Percentiles rank a stretch among this genome's conserved stretches.
phyloP scores from a whole-genome alignment of 2,113 vertebrate genomes.

The Dascyllus trimaculatus region DNA sequence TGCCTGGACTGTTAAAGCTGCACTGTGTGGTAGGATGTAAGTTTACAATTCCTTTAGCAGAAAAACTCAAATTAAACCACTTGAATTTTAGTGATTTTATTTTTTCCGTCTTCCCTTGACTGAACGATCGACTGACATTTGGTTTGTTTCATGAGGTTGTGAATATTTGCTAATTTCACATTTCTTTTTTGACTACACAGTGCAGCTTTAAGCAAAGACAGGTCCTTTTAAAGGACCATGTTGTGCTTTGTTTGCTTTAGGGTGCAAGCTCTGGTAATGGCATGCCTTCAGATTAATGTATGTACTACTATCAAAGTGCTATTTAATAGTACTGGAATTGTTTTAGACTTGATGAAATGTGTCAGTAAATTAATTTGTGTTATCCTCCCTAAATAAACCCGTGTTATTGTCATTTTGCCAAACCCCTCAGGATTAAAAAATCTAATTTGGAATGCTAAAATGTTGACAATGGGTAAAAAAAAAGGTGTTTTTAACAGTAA shows the following conservation, averaged over 20 bases:
- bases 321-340: slow-evolving; percentile 35
- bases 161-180: not conserved
- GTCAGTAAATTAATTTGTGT: slow-evolving; percentile 9
- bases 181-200: slow-evolving; percentile 26
- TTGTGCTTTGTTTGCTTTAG: slow-evolving; percentile 38
- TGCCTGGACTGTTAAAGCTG: slow-evolving; percentile 44
- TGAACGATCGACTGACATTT: not conserved
- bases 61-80: no score
- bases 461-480: not conserved
- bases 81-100: no score
- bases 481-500: slow-evolving; percentile 9
- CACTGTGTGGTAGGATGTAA: slow-evolving; percentile 58
- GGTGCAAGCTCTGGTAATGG: slow-evolving; percentile 15
- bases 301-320: slow-evolving; percentile 57
- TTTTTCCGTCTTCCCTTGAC: no score
- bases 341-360: slow-evolving; percentile 21
- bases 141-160: not conserved
- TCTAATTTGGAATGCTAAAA: not conserved
- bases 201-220: slow-evolving; percentile 43
- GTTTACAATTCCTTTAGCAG: no score
- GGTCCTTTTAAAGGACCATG: slow-evolving; percentile 18
- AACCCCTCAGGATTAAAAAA: slow-evolving; percentile 44
- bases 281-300: slow-evolving; percentile 50
- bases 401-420: slow-evolving; percentile 3
- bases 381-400: slow-evolving; percentile 8